These are phyloP conservation scores for Philopedon plagiatum DNA, from an alignment of 2,888 invertebrate genomes.

Conservation along the genomic window DNA sequence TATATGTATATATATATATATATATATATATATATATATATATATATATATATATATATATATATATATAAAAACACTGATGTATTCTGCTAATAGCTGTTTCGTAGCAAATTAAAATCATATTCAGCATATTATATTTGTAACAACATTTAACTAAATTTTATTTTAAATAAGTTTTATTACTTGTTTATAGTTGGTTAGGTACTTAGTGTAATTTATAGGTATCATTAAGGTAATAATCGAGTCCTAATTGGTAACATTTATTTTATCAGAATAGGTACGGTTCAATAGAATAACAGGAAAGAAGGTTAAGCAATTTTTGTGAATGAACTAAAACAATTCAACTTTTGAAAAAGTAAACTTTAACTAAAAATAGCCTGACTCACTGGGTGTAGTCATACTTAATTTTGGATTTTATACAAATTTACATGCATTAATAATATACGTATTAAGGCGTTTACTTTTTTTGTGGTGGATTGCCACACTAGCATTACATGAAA, in stretches of 20 bases:
- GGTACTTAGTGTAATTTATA: neutral
- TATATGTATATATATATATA: too few relatives aligned
- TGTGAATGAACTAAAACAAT: neutral
- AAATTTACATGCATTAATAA: too few relatives aligned
- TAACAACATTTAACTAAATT: neutral
- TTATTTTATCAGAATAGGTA: neutral
- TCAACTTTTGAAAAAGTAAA: neutral
- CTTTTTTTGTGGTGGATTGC: too few relatives aligned
- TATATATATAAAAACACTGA: too few relatives aligned
- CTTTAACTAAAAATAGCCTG: neutral
- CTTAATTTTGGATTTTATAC: too few relatives aligned
- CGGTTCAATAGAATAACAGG: neutral
- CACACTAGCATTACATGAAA: too few relatives aligned
- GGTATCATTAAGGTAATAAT: neutral
- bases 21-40: too few relatives aligned
- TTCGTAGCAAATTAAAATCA: too few relatives aligned
- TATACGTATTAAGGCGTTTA: too few relatives aligned
- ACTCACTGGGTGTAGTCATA: neutral
- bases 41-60: too few relatives aligned
- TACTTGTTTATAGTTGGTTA: neutral
- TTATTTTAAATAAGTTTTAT: neutral
- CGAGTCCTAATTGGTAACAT: slow-evolving; percentile 1
- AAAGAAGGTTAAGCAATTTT: neutral
- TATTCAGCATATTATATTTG: neutral
- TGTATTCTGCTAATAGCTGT: too few relatives aligned